phyloP scores from a whole-genome alignment of 2,888 invertebrate genomes.

The Eupithecia centaureata region DNA sequence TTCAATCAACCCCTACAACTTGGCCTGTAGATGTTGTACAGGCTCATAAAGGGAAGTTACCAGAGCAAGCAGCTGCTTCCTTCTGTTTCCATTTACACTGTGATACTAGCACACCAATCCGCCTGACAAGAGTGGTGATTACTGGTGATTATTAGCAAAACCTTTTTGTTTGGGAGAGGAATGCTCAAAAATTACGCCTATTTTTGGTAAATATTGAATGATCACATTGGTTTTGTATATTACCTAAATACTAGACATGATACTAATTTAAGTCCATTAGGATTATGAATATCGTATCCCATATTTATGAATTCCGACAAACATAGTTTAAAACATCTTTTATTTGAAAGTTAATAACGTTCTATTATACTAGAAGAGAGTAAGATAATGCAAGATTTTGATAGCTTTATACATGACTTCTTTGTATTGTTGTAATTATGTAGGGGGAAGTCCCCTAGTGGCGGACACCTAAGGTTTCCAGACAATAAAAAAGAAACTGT shows the following conservation, averaged over 20 bases:
- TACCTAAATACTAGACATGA: not conserved
- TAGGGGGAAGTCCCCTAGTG: too few species aligned
- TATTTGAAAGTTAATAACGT: not conserved
- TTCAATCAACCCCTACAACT: not conserved
- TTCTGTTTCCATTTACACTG: not conserved
- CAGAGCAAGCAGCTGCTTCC: not conserved
- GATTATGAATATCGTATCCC: not conserved
- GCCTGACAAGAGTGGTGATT: not conserved
- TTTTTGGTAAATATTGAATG: too few species aligned
- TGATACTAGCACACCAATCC: not conserved
- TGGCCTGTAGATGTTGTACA: too few species aligned
- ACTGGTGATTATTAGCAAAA: not conserved
- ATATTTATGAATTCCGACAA: not conserved
- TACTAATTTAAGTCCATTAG: not conserved
- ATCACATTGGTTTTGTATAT: too few species aligned
- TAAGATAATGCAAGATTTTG: not conserved
- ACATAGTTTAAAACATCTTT: not conserved
- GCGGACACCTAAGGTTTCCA: too few species aligned
- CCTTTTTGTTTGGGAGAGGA: not conserved
- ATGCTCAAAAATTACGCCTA: too few species aligned
- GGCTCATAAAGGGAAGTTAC: not conserved
- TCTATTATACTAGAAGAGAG: not conserved
- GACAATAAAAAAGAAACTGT: too few species aligned
- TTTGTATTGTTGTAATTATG: not conserved
- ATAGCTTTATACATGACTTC: not conserved